A percentile compares a stretch with the other conserved stretches of the same genome.
Conservation (phyloP, 2,113 vertebrate species). For the Solenodon paradoxus region DNA sequence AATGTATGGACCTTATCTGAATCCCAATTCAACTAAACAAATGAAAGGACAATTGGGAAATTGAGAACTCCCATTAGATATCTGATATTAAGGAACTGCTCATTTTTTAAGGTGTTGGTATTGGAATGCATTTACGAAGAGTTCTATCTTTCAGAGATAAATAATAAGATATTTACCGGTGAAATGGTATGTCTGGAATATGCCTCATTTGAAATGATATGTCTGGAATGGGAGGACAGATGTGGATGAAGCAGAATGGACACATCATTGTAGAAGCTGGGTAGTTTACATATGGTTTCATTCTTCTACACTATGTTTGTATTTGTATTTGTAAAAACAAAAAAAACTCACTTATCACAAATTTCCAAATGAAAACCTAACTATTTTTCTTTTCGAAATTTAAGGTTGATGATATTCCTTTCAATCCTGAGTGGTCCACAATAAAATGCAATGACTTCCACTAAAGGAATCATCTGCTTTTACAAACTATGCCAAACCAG, state of each 20-base stretch:
- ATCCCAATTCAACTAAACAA: not conserved
- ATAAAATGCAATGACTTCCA: not conserved
- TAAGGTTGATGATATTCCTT: not conserved
- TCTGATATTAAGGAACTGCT: not conserved
- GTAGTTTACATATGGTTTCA: accelerated
- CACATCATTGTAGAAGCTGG: not conserved
- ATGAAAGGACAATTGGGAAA: not conserved
- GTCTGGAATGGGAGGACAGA: not conserved
- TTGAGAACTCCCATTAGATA: not conserved
- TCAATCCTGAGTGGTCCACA: not conserved
- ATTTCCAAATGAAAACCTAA: not conserved
- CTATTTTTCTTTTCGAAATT: not conserved
- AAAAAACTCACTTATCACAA: not conserved
- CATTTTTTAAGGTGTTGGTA: not conserved
- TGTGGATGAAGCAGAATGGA: not conserved
- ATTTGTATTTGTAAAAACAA: not conserved
- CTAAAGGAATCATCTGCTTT: not conserved
- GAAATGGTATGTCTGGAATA: conserved; percentile 25
- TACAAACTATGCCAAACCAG: not conserved
- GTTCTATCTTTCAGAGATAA: not conserved
- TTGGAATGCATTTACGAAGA: not conserved
- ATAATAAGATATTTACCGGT: not conserved
- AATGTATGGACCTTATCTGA: not conserved
- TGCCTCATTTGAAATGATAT: not conserved
- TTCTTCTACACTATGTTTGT: accelerated